phyloP scores from a whole-genome alignment of 2,888 invertebrate species.

The Brachyopa scutellaris region DNA sequence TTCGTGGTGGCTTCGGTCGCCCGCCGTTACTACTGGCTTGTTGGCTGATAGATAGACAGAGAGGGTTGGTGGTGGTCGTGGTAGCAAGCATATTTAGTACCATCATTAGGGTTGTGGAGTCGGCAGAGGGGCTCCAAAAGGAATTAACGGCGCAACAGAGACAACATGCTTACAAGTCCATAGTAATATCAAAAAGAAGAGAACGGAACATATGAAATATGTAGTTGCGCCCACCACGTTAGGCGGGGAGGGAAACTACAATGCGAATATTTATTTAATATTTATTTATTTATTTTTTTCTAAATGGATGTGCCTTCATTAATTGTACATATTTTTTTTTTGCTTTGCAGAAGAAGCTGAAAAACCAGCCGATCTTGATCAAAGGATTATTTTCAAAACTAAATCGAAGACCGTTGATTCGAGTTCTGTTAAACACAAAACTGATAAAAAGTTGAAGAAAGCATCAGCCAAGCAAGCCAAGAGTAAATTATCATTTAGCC shows the following conservation, averaged over 20 bases:
- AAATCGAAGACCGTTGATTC: constrained; percentile 75
- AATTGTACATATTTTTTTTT: constrained; percentile 23
- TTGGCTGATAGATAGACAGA: constrained; percentile 26
- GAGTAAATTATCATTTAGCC: constrained; percentile 82
- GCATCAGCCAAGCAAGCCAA: constrained; percentile 76
- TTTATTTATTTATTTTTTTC: constrained; percentile 29
- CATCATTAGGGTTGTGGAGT: constrained; percentile 45
- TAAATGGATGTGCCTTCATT: constrained; percentile 8
- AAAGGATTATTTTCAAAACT: constrained; percentile 84
- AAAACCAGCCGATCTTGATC: constrained; percentile 84
- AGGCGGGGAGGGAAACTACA: constrained; percentile 49
- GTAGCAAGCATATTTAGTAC: constrained; percentile 17
- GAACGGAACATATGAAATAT: constrained; percentile 30
- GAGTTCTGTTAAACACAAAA: constrained; percentile 71
- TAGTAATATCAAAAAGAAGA: constrained; percentile 38
- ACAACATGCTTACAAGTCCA: constrained; percentile 48
- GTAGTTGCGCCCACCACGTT: constrained; percentile 39
- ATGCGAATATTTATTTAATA: constrained; percentile 49
- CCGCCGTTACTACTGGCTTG: constrained; percentile 50
- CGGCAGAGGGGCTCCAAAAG: constrained; percentile 54
- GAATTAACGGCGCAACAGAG: constrained; percentile 68
- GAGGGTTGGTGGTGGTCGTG: constrained; percentile 52
- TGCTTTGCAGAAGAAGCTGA: constrained; percentile 83
- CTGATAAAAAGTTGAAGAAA: constrained; percentile 67
- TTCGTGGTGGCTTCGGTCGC: constrained; percentile 22